Evolutionary conservation across 2,888 invertebrate genomes (phyloP).

Genomic region (Meteorus colon): DNA sequence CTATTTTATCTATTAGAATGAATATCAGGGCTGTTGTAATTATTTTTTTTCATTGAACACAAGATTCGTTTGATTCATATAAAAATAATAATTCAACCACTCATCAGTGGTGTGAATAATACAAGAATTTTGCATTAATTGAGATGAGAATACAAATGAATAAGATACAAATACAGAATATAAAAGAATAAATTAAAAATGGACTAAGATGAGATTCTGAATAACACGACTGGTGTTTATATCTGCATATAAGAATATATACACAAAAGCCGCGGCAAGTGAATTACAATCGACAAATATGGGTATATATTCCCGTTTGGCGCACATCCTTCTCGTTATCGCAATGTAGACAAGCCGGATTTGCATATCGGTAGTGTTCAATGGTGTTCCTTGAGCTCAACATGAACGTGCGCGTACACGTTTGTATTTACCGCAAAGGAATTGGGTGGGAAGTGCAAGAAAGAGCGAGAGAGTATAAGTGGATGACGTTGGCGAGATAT

Average conservation of each 20-base stretch:
- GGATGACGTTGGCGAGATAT: not conserved
- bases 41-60: no score
- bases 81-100: no score
- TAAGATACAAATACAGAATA: not conserved
- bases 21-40: no score
- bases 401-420: slow-evolving; percentile 22
- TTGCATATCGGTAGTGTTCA: slow-evolving; percentile 59
- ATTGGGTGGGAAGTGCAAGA: not conserved
- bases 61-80: no score
- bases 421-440: slow-evolving; percentile 21
- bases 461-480: not conserved
- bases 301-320: slow-evolving; percentile 54
- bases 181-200: no score
- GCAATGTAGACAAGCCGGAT: slow-evolving; percentile 49
- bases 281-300: slow-evolving; percentile 49
- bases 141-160: not conserved
- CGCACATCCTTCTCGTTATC: slow-evolving; percentile 57
- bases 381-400: slow-evolving; percentile 31
- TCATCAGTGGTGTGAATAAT: no score
- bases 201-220: not conserved
- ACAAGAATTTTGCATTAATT: no score
- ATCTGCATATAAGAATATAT: slow-evolving; percentile 15
- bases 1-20: no score
- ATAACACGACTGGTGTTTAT: not conserved
- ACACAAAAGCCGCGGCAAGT: slow-evolving; percentile 15